Percentiles rank a stretch among this genome's conserved stretches.
Evolutionary conservation across 2,113 vertebrate species (phyloP).

Genomic region (Chinchilla lanigera): DNA sequence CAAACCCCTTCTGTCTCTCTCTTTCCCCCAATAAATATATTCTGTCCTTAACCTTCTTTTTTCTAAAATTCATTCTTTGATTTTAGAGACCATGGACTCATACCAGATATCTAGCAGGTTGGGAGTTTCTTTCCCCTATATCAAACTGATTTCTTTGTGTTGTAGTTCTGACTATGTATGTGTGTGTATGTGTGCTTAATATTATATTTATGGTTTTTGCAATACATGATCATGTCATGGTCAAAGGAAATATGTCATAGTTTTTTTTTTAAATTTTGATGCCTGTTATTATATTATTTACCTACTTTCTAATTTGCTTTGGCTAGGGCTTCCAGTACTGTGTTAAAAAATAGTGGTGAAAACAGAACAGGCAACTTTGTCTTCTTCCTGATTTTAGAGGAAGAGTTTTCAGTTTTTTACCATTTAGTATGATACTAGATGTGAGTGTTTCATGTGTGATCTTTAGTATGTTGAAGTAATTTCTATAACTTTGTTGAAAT

Average conservation of each 20-base stretch:
- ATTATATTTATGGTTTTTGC: not conserved
- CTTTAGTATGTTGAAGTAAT: not conserved
- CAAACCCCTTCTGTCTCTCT: no score
- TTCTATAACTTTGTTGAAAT: not conserved
- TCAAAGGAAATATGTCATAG: not conserved
- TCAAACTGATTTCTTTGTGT: no score
- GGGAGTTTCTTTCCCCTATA: no score
- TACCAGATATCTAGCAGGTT: no score
- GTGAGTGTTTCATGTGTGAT: not conserved
- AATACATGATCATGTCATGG: not conserved
- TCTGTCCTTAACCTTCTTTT: no score
- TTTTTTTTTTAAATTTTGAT: not conserved
- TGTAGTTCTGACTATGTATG: not conserved
- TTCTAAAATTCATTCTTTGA: no score
- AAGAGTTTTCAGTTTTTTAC: not conserved
- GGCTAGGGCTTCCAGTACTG: not conserved
- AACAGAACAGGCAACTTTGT: not conserved
- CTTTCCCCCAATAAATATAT: no score
- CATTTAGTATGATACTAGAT: not conserved
- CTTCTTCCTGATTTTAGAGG: not conserved
- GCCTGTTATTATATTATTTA: not conserved
- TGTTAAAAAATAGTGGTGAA: not conserved
- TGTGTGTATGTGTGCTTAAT: not conserved
- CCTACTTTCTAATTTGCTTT: not conserved
- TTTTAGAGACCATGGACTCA: no score